Evolutionary conservation across 2,797 vertebrate species (phyloP).

Genomic region (Lepilemur ruficaudatus): DNA sequence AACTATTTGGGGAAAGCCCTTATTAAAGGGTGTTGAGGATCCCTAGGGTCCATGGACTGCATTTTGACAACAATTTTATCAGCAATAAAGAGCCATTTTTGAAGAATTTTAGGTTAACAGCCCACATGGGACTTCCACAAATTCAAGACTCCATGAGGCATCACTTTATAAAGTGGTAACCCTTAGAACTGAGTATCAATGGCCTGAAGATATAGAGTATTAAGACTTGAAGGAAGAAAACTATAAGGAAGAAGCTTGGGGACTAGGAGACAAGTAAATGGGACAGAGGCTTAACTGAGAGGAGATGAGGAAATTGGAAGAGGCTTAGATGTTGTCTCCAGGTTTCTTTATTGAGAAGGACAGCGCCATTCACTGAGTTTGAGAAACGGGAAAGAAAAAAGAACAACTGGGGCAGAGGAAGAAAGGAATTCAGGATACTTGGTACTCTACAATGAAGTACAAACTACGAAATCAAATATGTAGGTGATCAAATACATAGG

Average conservation of each 20-base stretch:
- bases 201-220: background rate
- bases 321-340: background rate
- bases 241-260: background rate
- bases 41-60: background rate
- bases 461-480: background rate
- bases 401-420: background rate
- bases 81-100: background rate
- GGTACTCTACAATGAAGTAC: background rate
- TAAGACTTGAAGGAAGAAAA: background rate
- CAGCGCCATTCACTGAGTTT: background rate
- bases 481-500: background rate
- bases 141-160: background rate
- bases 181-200: background rate
- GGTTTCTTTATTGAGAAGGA: background rate
- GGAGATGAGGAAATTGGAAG: background rate
- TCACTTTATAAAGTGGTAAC: background rate
- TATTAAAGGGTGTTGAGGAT: background rate
- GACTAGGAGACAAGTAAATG: background rate
- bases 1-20: background rate
- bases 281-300: background rate
- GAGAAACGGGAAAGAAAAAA: background rate
- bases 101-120: background rate
- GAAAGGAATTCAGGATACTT: background rate
- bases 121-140: background rate
- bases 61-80: background rate